A percentile compares a stretch with the other conserved stretches of the same genome.
phyloP scores from a whole-genome alignment of 2,888 invertebrate genomes.

The Ichneumoninae sp. region DNA sequence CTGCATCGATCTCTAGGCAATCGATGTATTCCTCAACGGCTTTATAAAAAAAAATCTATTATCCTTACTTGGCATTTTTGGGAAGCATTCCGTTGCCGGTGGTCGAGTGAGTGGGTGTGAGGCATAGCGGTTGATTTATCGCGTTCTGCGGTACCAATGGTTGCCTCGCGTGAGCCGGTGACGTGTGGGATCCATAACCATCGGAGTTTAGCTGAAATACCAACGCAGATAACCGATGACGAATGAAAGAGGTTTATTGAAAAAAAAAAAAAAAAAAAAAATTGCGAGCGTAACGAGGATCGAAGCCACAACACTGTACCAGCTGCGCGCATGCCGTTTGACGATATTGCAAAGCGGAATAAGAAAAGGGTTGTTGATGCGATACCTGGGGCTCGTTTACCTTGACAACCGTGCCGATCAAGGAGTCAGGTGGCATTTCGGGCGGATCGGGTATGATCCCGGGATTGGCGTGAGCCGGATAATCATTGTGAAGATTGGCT shows the following conservation, averaged over 20 bases:
- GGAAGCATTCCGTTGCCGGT: slow-evolving; percentile 87
- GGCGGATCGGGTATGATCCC: slow-evolving; percentile 83
- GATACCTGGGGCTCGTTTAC: slow-evolving; percentile 86
- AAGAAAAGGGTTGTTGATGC: slow-evolving; percentile 64
- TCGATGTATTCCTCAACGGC: background rate
- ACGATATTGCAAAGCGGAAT: slow-evolving; percentile 36
- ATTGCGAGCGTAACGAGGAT: slow-evolving; percentile 33
- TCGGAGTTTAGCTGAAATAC: slow-evolving; percentile 91
- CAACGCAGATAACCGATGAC: slow-evolving; percentile 26
- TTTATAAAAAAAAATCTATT: background rate
- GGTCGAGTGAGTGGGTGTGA: slow-evolving; percentile 84
- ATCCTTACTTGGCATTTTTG: slow-evolving; percentile 96
- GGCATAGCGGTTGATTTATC: slow-evolving; percentile 81
- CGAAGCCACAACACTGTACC: slow-evolving; percentile 26
- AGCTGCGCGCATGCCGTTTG: slow-evolving; percentile 8
- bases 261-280: background rate
- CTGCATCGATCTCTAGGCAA: background rate
- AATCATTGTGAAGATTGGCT: slow-evolving; percentile 84
- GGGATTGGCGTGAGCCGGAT: slow-evolving; percentile 84
- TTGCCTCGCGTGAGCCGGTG: slow-evolving; percentile 90
- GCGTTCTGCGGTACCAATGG: slow-evolving; percentile 91
- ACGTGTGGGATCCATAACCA: slow-evolving; percentile 94
- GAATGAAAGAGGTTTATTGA: background rate
- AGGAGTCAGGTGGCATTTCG: slow-evolving; percentile 87
- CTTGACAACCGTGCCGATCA: slow-evolving; percentile 95